These are phyloP conservation scores for Tachina grossa DNA, from an alignment of 2,888 invertebrate species.

Conservation along the genomic window DNA sequence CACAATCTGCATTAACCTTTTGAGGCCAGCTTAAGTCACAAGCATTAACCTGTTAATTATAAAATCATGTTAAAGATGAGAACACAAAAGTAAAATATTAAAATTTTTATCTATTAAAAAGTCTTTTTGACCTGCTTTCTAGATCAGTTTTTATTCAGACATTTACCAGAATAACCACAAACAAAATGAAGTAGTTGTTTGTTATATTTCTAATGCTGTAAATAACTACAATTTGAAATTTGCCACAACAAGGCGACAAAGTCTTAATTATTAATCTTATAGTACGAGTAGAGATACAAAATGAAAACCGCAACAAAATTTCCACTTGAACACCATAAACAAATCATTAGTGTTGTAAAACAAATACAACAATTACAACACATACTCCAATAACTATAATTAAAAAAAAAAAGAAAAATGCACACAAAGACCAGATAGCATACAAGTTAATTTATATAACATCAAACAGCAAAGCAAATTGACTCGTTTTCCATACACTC, in stretches of 20 bases:
- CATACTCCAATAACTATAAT: slow-evolving; percentile 17
- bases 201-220: slow-evolving; percentile 13
- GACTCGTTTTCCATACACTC: slow-evolving; percentile 9
- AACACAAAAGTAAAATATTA: not conserved
- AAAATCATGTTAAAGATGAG: not conserved
- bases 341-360: slow-evolving; percentile 48
- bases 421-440: slow-evolving; percentile 11
- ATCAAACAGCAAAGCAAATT: slow-evolving; percentile 41
- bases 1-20: slow-evolving; percentile 3
- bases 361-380: slow-evolving; percentile 21
- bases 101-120: not conserved
- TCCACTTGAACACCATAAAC: slow-evolving; percentile 44
- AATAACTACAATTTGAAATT: slow-evolving; percentile 44
- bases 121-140: slow-evolving; percentile 1
- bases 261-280: slow-evolving; percentile 58
- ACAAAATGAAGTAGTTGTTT: not conserved
- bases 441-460: slow-evolving; percentile 40
- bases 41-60: not conserved
- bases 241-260: slow-evolving; percentile 66
- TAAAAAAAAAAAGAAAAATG: slow-evolving; percentile 5
- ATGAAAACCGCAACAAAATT: slow-evolving; percentile 32
- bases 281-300: not conserved
- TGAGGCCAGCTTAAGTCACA: not conserved
- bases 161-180: not conserved
- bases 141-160: not conserved